Conservation (phyloP, 2,888 invertebrate genomes). For the Rosalia funebris region DNA sequence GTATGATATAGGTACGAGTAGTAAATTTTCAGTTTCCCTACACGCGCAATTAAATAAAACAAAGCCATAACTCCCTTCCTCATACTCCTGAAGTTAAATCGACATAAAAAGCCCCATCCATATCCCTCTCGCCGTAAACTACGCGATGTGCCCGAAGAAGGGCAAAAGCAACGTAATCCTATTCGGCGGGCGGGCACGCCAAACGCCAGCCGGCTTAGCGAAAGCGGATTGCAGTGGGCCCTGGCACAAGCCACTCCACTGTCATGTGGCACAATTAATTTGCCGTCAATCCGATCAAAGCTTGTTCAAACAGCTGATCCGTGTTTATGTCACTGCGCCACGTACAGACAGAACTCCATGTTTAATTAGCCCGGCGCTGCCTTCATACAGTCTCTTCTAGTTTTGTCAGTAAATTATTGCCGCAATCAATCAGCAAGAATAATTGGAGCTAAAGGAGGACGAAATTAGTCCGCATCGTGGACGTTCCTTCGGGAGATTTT, state of each 20-base stretch:
- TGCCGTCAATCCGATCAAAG: slow-evolving; percentile 62
- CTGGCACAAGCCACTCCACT: slow-evolving; percentile 54
- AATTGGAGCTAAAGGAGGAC: slow-evolving; percentile 4
- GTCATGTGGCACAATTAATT: slow-evolving; percentile 63
- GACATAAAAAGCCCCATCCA: too few relatives aligned
- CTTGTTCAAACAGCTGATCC: slow-evolving; percentile 61
- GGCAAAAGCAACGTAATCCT: slow-evolving; percentile 51
- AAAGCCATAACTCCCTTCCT: too few relatives aligned
- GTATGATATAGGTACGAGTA: too few relatives aligned
- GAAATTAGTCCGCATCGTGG: too few relatives aligned
- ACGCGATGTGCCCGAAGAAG: slow-evolving; percentile 28
- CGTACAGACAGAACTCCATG: slow-evolving; percentile 42
- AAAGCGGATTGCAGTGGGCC: slow-evolving; percentile 60
- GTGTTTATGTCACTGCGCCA: slow-evolving; percentile 59
- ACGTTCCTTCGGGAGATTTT: too few relatives aligned
- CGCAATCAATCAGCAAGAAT: neutral
- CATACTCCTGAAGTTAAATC: too few relatives aligned
- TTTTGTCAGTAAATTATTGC: slow-evolving; percentile 15
- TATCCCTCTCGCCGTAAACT: slow-evolving; percentile 16
- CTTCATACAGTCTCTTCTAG: slow-evolving; percentile 15
- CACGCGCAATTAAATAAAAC: too few relatives aligned
- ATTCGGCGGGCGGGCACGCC: slow-evolving; percentile 44
- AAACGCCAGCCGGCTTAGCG: slow-evolving; percentile 56
- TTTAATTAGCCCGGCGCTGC: slow-evolving; percentile 51
- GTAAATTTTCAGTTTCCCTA: too few relatives aligned